Conservation (phyloP, 2,797 vertebrate species). For the Myotis vivesi region DNA sequence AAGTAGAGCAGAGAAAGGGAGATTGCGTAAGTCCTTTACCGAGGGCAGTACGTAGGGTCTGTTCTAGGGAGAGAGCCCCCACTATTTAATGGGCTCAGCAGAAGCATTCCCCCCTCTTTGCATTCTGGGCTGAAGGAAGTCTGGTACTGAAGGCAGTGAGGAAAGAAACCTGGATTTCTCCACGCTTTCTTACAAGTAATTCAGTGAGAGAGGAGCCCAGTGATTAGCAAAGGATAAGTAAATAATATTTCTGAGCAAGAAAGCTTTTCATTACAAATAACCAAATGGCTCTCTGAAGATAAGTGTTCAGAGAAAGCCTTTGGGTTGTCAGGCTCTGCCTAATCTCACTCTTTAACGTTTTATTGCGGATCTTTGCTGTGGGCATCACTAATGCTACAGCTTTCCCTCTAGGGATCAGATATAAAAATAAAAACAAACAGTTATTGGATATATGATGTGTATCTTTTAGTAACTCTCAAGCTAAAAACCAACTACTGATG, state of each 20-base stretch:
- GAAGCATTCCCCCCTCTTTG: background rate
- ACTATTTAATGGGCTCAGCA: background rate
- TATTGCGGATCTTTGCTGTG: background rate
- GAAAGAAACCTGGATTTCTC: background rate
- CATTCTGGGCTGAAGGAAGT: background rate
- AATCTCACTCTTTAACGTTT: background rate
- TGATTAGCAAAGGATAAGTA: background rate
- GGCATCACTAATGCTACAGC: background rate
- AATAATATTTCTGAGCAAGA: background rate
- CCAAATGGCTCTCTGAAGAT: background rate
- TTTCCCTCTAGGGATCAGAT: background rate
- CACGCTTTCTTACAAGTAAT: background rate
- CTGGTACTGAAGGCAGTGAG: background rate
- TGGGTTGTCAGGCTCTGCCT: background rate
- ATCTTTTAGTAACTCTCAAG: background rate
- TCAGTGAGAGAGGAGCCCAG: background rate
- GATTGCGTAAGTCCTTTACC: background rate
- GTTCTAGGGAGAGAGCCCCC: background rate
- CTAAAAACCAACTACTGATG: background rate
- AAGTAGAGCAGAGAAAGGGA: background rate
- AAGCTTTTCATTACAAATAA: background rate
- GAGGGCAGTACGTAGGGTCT: accelerated
- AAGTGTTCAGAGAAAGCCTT: background rate
- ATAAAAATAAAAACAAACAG: background rate
- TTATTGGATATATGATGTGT: background rate